Evolutionary conservation across 2,113 vertebrate species (phyloP).

Genomic region (Pholis gunnellus): DNA sequence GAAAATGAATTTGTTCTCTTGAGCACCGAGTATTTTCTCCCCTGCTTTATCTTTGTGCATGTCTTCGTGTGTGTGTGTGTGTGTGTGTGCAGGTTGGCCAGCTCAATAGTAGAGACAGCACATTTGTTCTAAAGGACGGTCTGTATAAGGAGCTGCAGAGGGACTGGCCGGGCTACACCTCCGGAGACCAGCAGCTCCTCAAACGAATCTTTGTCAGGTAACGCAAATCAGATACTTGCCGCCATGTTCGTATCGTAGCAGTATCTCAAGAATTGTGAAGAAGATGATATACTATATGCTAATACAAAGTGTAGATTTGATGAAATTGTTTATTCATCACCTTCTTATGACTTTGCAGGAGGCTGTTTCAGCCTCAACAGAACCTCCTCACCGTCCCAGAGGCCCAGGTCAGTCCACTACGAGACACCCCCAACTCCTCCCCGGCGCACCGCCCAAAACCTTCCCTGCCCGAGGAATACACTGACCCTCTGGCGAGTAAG

Average conservation of each 20-base stretch:
- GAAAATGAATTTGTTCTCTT: too few species aligned
- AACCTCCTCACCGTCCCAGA: constrained; percentile 80
- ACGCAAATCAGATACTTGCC: neutral
- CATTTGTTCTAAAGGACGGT: constrained; percentile 87
- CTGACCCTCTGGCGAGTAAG: constrained; percentile 88
- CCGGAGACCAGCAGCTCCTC: constrained; percentile 91
- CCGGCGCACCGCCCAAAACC: constrained; percentile 83
- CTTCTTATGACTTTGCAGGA: constrained; percentile 78
- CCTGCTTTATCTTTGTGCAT: neutral
- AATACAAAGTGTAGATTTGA: neutral
- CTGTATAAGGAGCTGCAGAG: constrained; percentile 91
- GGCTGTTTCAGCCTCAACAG: constrained; percentile 86
- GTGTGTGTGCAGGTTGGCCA: constrained; percentile 87
- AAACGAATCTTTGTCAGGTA: constrained; percentile 92
- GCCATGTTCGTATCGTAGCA: neutral
- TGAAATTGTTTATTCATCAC: neutral
- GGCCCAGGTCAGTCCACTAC: constrained; percentile 86
- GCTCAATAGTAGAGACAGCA: constrained; percentile 87
- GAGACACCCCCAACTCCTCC: constrained; percentile 86
- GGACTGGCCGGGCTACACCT: constrained; percentile 93
- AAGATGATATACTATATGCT: neutral
- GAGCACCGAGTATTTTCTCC: neutral
- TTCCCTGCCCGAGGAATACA: constrained; percentile 82
- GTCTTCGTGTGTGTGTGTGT: constrained; percentile 10
- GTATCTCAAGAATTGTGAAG: neutral